phyloP scores from a whole-genome alignment of 2,888 invertebrate genomes.

The Microctonus aethiopoides region DNA sequence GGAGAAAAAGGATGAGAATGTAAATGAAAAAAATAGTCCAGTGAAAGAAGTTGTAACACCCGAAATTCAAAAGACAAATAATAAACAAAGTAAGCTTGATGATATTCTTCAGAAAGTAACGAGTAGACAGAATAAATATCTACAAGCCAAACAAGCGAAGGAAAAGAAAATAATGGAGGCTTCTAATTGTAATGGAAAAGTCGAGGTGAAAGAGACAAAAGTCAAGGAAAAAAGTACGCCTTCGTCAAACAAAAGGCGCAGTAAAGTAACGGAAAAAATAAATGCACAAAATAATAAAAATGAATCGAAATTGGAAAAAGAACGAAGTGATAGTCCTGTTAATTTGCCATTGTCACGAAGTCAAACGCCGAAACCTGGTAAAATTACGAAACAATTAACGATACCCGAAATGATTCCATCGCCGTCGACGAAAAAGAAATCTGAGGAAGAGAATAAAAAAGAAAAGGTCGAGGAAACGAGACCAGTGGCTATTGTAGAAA shows the following conservation, averaged over 20 bases:
- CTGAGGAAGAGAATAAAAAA: constrained; percentile 34
- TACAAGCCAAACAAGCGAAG: constrained; percentile 56
- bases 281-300: not conserved
- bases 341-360: constrained; percentile 37
- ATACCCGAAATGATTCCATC: constrained; percentile 52
- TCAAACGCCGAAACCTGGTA: constrained; percentile 1
- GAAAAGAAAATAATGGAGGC: constrained; percentile 53
- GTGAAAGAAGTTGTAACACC: constrained; percentile 1
- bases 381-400: constrained; percentile 47
- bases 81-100: constrained; percentile 62
- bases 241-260: constrained; percentile 44
- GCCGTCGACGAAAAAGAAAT: constrained; percentile 10
- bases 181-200: constrained; percentile 44
- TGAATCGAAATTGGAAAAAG: constrained; percentile 30
- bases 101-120: constrained; percentile 62
- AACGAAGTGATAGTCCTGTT: not conserved
- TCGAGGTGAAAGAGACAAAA: constrained; percentile 41
- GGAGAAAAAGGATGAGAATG: constrained; percentile 49
- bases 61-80: constrained; percentile 45
- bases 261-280: not conserved
- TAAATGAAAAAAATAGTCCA: constrained; percentile 39
- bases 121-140: constrained; percentile 58
- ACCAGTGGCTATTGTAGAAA: constrained; percentile 46
- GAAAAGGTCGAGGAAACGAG: constrained; percentile 45
- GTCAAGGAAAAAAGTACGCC: constrained; percentile 48